Evolutionary conservation across 2,888 invertebrate species (phyloP), one percentile per base, ranked within the genome.

Genomic region (Mythimna lalbum): DNA sequence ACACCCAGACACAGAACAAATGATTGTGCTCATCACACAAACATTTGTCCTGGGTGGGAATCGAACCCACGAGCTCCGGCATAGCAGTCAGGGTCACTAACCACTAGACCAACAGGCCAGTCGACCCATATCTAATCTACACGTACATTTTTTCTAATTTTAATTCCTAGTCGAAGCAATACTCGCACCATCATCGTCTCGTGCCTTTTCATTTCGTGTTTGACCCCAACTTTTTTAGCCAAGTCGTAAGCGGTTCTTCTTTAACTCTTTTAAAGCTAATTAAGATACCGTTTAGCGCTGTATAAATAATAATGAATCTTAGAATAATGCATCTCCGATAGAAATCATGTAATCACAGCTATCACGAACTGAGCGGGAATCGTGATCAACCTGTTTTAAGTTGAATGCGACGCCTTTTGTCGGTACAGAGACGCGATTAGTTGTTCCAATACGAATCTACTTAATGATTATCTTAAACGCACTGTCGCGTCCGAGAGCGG

Each of bases 361-460:
- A 62, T 75, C 77, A 76, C 81, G 78, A 76, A 63, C 39, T 61
- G n/a, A 21, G 59, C 27, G 12, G n/a, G 43, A 60, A 36, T 81
- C 77, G 76, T 78, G 78, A 80, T 66, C 76, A 47, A 62, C 61
- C 61, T 68, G 80, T 39, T 49, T 55, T 19, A 31, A 52, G 6
- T 12, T 21, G 21, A 63, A 60, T 36, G 36, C 43, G 12, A 47
- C 14, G 21, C 39, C 55, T 60, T 52, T 66, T 67, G 19, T 49
- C 55, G 17, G 36, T 23, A 19, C n/a, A 23, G 21, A 21, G 5
- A 62, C 23, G 17, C 6, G 17, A 31, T 31, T 12, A 1, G 33
- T n/a, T 57, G 56, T 39, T 50, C 12, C 17, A 19, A 5, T 23
- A 33, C 9, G 0, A 31, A 31, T n/a, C 6, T 55, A 4, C 9